phyloP scores from a whole-genome alignment of 1,140 invertebrate genomes.

The Micrasema minimum region DNA sequence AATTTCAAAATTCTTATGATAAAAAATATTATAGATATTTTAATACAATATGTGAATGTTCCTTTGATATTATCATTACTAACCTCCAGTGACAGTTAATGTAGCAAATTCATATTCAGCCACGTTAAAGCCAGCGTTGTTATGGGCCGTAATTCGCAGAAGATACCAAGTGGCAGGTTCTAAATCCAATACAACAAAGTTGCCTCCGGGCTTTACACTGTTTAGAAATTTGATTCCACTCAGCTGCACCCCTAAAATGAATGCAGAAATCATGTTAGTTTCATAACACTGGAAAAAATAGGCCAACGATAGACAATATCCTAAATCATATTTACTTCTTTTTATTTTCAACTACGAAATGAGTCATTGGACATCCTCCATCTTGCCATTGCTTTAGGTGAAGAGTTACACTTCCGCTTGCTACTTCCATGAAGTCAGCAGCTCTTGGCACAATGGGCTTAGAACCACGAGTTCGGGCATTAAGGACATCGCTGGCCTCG shows the following conservation, averaged over 20 bases:
- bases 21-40: too few species aligned
- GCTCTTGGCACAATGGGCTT: slow-evolving; percentile 92
- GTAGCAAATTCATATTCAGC: slow-evolving; percentile 96
- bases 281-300: too few species aligned
- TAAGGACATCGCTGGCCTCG: slow-evolving; percentile 86
- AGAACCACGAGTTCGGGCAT: slow-evolving; percentile 86
- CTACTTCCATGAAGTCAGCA: slow-evolving; percentile 90
- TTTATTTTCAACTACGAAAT: slow-evolving; percentile 96
- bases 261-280: too few species aligned
- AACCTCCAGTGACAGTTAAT: slow-evolving; percentile 92
- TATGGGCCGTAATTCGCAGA: slow-evolving; percentile 91
- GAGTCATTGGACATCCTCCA: slow-evolving; percentile 94
- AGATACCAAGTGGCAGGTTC: slow-evolving; percentile 94
- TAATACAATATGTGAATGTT: too few species aligned
- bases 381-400: slow-evolving; percentile 94
- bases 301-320: too few species aligned
- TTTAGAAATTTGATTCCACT: slow-evolving; percentile 95
- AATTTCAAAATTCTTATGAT: too few species aligned
- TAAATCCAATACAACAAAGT: slow-evolving; percentile 90
- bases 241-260: slow-evolving; percentile 73
- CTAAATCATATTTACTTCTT: slow-evolving; percentile 79
- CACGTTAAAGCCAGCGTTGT: slow-evolving; percentile 94
- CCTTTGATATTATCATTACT: slow-evolving; percentile 45
- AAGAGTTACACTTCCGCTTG: slow-evolving; percentile 89
- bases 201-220: slow-evolving; percentile 89